Evolutionary conservation across 2,888 invertebrate genomes (phyloP).

Genomic region (Spilarctia lutea): DNA sequence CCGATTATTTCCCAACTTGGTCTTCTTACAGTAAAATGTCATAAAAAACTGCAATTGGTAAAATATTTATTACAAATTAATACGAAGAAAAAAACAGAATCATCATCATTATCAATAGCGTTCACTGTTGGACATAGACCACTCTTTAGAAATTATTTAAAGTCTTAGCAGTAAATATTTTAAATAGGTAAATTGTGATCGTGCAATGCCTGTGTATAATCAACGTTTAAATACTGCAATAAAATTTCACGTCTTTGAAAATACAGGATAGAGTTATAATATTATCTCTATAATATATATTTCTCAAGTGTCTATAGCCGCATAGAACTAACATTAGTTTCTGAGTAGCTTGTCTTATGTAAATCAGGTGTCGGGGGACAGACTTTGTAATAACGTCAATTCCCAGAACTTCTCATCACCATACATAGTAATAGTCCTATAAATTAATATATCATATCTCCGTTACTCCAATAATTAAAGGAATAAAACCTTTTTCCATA

Average conservation of each 20-base stretch:
- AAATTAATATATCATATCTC: background rate
- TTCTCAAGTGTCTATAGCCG: background rate
- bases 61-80: no score
- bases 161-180: no score
- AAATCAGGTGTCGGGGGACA: background rate
- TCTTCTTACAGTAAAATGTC: no score
- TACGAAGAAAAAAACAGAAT: no score
- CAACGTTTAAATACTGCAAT: background rate
- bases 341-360: slow-evolving; percentile 7
- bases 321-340: background rate
- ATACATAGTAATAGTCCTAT: background rate
- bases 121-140: no score
- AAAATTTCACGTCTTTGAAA: background rate
- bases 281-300: background rate
- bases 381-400: slow-evolving; percentile 3
- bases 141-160: no score
- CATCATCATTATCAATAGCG: no score
- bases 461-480: background rate
- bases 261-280: background rate
- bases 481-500: background rate
- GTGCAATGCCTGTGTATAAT: background rate
- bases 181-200: background rate
- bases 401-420: background rate
- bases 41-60: no score
- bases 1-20: no score